A percentile compares a stretch with the other conserved stretches of the same genome.
phyloP scores from a whole-genome alignment of 2,797 vertebrate species.

The Otus scops region DNA sequence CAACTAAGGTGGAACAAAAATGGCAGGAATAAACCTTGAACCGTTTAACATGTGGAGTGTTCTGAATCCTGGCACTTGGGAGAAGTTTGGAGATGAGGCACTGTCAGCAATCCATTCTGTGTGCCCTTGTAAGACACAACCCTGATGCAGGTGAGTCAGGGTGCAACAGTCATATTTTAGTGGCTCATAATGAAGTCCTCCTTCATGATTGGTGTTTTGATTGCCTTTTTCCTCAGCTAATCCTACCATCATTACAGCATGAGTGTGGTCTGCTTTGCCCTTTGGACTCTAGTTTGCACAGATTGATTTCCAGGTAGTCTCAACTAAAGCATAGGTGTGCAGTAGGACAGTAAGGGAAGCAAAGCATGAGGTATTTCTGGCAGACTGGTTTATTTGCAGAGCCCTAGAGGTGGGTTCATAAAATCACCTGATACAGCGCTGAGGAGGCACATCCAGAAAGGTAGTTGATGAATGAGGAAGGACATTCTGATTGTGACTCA shows the following conservation, averaged over 20 bases:
- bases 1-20: neutral
- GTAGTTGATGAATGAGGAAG: neutral
- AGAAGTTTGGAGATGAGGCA: neutral
- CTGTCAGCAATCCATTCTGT: neutral
- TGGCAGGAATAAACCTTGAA: neutral
- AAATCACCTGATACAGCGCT: neutral
- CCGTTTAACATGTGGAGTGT: neutral
- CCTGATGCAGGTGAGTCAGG: neutral
- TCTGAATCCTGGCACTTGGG: neutral
- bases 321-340: neutral
- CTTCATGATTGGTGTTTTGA: neutral
- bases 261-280: neutral
- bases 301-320: neutral
- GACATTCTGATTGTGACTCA: neutral
- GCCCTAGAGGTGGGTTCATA: neutral
- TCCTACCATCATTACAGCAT: neutral
- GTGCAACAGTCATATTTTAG: neutral
- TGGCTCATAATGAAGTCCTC: neutral
- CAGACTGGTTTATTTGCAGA: neutral
- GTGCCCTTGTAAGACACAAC: neutral
- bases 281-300: neutral
- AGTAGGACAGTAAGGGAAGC: neutral
- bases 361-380: neutral
- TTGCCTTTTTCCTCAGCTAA: neutral
- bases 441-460: neutral